Base-by-base conservation (phyloP, 2,888 invertebrate species). In the Eretmocerus hayati region DNA sequence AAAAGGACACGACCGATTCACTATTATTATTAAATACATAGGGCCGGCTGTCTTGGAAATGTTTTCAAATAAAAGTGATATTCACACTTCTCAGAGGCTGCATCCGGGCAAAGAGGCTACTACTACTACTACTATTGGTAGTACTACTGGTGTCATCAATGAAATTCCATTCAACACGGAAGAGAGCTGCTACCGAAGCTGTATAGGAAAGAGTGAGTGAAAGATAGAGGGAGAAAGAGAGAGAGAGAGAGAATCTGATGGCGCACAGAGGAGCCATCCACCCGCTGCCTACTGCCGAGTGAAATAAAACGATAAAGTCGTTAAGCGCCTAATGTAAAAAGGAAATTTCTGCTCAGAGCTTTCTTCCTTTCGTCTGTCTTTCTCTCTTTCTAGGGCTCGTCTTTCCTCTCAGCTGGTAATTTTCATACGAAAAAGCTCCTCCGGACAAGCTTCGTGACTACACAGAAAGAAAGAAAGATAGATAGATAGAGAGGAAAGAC, bases 301-400 rank as follows among this genome's bases (percentile, higher is more conserved):
- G 26, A 26, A 26, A 26, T 26, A 26, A 26, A 26, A 26, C 26
- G 39, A 46, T 46, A 46, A 52, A 41, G 46, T 49, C 46, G 41
- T 43, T 49, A 52, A 52, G 46, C 43, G 40, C 41, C 43, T 49
- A 52, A 52, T 49, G 43, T 49, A 46, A 52, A 52, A 49, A 46
- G 52, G 52, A 49, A 52, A 46, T 52, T 49, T 44, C 46, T 37
- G 26, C 46, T 52, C 45, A 45, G 39, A 52, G 45, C 30, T 15
- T 38, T 15, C 15, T 11, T 9, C n/a, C 38, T n/a, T 18, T 20
- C n/a, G 32, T 35, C 39, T 5, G 16, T 18, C 38, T 31, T 32
- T n/a, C 18, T 20, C 9, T n/a, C 9, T 21, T 20, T 11, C 4
- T 22, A 11, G 21, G 11, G 22, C 21, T 13, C 33, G 33, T 33